Evolutionary conservation across 2,113 vertebrate genomes (phyloP), one percentile per base, ranked within the genome.

Genomic region (Tringa solitaria): DNA sequence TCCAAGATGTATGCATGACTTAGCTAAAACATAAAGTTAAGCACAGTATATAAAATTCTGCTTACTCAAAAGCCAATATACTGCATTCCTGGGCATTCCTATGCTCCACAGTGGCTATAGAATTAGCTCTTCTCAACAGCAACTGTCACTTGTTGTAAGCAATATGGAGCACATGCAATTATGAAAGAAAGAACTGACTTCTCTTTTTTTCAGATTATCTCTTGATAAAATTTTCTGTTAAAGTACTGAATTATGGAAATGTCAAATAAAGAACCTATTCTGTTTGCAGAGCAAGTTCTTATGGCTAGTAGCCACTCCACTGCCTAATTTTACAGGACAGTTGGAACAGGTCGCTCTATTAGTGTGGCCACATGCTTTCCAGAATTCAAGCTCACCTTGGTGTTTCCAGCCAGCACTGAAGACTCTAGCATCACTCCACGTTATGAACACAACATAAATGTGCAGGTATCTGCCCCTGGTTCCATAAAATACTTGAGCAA

Each of bases 91-190:
- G 70, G n/a, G 41, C 64, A 67, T 84, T 90, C 46, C 59, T 45
- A n/a, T 15, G 37, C 33, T 89, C 68, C 76, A 43, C 51, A 56
- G 43, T 39, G 86, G 93, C 32, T 54, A 20, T 26, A 75, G 84
- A 94, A 91, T 87, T 84, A 94, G 43, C 26, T 91, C 33, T 75
- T 78, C 73, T 78, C 80, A 79, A 75, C 81, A 78, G 32, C 69
- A 93, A 2, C 51, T 92, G 48, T 43, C 89, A 75, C n/a, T 84
- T 61, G 23, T 59, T 83, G 41, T 35, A 57, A 72, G 80, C 51
- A 63, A 16, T 22, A 51, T 0, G 3, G 21, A 61, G 16, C 19
- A 48, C 9, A 26, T 1, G 10, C n/a, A 61, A n/a, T 14, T 20
- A 41, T 5, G 26, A 82, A 92, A 92, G 24, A 76, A 84, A 32